These are phyloP conservation scores for Trimorus sp. DNA, from an alignment of 2,888 invertebrate species.

Conservation along the genomic window DNA sequence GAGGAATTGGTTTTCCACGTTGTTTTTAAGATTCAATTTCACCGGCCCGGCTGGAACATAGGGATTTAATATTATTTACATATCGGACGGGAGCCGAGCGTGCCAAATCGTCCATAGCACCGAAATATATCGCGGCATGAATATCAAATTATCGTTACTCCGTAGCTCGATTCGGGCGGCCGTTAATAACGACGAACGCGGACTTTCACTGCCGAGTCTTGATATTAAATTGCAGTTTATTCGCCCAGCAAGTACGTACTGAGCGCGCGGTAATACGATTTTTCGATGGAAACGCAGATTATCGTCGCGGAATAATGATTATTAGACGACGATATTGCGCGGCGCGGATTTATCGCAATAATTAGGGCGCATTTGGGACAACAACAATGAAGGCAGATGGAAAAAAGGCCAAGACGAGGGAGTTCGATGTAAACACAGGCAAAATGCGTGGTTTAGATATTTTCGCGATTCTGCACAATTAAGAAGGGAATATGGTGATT, in stretches of 20 bases:
- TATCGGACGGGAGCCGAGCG: conserved; percentile 21
- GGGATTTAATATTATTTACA: conserved; percentile 49
- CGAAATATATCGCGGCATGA: conserved; percentile 51
- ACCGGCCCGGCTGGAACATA: conserved; percentile 29
- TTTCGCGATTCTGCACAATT: too few relatives aligned
- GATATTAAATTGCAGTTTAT: conserved; percentile 52
- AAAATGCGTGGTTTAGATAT: too few relatives aligned
- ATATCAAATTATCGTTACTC: conserved; percentile 53
- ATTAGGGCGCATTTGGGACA: too few relatives aligned
- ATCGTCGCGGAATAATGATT: conserved; percentile 35
- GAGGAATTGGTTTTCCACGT: conserved; percentile 25
- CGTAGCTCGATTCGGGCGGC: conserved; percentile 37
- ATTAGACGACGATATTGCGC: background rate
- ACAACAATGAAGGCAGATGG: too few relatives aligned
- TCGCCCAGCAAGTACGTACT: conserved; percentile 38
- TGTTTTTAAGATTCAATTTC: conserved; percentile 41
- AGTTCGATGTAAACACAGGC: too few relatives aligned
- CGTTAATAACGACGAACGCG: conserved; percentile 36
- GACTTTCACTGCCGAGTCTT: conserved; percentile 50
- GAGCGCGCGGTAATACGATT: conserved; percentile 27
- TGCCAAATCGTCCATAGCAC: conserved; percentile 50
- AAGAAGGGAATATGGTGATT: too few relatives aligned
- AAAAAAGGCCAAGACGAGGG: too few relatives aligned
- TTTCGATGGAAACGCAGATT: conserved; percentile 31
- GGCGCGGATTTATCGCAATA: background rate